These are phyloP conservation scores for Glaucopsyche alexis DNA, from an alignment of 2,888 invertebrate species.

Conservation along the genomic window DNA sequence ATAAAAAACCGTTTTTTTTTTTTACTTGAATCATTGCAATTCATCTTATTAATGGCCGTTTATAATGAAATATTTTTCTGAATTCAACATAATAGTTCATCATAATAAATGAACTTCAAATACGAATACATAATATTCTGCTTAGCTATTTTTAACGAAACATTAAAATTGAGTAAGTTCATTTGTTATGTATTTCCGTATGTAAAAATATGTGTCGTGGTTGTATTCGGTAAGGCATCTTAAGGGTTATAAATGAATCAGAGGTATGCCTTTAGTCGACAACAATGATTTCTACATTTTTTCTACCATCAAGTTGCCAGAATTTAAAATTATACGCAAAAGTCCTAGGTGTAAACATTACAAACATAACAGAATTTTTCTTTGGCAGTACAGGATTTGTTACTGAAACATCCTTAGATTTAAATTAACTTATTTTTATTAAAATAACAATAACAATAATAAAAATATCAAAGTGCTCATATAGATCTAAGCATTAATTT, in stretches of 20 bases:
- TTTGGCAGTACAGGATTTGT: not conserved
- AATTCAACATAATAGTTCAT: not conserved
- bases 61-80: not conserved
- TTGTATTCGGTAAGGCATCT: slow-evolving; percentile 51
- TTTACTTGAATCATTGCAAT: not conserved
- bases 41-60: not conserved
- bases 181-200: slow-evolving; percentile 16
- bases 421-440: not conserved
- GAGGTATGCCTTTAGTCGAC: not conserved
- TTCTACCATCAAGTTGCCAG: not conserved
- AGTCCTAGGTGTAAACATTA: not conserved
- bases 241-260: slow-evolving; percentile 34
- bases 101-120: slow-evolving; percentile 9
- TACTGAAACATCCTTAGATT: not conserved
- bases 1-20: not conserved
- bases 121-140: not conserved
- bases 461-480: not conserved
- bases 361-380: not conserved
- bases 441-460: not conserved
- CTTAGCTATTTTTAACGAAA: not conserved
- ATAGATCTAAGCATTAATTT: slow-evolving; percentile 27
- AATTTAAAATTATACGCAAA: not conserved
- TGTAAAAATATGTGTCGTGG: slow-evolving; percentile 24
- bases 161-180: not conserved
- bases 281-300: not conserved